These are phyloP conservation scores for Cynocephalus volans DNA, from an alignment of 2,113 vertebrate genomes.

Conservation along the genomic window DNA sequence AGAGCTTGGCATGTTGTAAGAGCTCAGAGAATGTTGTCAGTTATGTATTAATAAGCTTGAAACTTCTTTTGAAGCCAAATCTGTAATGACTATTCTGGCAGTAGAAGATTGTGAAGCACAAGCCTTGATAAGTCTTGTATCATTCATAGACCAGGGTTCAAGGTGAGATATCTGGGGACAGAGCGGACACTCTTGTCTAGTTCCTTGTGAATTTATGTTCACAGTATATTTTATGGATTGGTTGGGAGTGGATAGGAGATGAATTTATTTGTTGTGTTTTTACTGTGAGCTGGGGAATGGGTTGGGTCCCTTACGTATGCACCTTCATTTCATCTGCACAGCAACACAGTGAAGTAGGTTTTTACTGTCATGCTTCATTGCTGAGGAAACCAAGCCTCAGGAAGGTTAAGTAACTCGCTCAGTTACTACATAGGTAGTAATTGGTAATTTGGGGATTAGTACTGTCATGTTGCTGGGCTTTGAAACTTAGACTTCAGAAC, in stretches of 20 bases:
- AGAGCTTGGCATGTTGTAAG: neutral
- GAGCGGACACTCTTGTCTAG: neutral
- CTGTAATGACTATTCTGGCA: neutral
- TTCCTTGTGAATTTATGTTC: neutral
- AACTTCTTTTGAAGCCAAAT: constrained; percentile 27
- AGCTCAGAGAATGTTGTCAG: neutral
- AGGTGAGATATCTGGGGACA: neutral
- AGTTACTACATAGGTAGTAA: neutral
- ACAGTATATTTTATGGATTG: neutral
- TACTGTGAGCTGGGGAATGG: neutral
- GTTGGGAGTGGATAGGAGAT: neutral
- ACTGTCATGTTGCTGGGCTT: neutral
- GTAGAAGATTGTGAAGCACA: neutral
- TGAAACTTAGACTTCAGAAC: neutral
- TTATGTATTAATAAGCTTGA: constrained; percentile 47
- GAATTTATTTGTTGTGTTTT: constrained; percentile 26
- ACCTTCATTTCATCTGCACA: constrained; percentile 25
- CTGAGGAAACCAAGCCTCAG: constrained; percentile 43
- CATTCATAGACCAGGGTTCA: neutral
- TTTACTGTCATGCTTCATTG: neutral
- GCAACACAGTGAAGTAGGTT: neutral
- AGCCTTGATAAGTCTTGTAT: neutral
- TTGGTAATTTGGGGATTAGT: neutral
- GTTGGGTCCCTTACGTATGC: neutral
- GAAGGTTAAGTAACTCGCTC: neutral